Evolutionary conservation across 2,113 vertebrate genomes (phyloP).

Genomic region (Aldabrachelys gigantea): DNA sequence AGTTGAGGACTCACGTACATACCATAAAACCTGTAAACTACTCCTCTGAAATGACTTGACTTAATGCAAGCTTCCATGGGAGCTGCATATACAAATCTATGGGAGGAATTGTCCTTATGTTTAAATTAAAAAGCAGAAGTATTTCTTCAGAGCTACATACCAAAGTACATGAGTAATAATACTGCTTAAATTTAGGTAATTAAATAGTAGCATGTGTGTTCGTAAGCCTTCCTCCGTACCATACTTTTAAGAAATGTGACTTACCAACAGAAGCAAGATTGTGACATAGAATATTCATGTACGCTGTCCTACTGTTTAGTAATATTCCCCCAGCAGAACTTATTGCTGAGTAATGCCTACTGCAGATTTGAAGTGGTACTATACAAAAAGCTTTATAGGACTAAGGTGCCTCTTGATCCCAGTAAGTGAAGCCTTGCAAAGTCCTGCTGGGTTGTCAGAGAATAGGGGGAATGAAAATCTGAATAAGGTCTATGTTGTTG

Average conservation of each 20-base stretch:
- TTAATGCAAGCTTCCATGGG: too few species aligned
- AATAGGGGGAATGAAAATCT: conserved; percentile 47
- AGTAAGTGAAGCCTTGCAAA: conserved; percentile 70
- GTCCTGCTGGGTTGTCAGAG: conserved; percentile 58
- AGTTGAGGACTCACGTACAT: not conserved
- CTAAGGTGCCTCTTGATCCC: conserved; percentile 68
- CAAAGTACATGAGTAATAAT: not conserved
- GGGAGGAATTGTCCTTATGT: not conserved
- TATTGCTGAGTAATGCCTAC: not conserved
- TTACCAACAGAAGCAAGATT: conserved; percentile 38
- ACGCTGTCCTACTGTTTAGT: not conserved
- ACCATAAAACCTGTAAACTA: not conserved
- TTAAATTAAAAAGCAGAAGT: not conserved
- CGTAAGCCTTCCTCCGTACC: not conserved
- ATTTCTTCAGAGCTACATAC: not conserved
- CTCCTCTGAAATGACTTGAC: not conserved
- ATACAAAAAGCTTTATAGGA: conserved; percentile 26
- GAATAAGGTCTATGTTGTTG: conserved; percentile 82
- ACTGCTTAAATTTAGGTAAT: not conserved
- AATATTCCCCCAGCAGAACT: not conserved
- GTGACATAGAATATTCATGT: not conserved
- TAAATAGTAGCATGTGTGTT: not conserved
- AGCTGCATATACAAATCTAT: not conserved
- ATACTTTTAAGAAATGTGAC: not conserved
- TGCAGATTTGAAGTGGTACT: conserved; percentile 28